Conservation (phyloP, 2,888 invertebrate species). For the Idaea aversata region DNA sequence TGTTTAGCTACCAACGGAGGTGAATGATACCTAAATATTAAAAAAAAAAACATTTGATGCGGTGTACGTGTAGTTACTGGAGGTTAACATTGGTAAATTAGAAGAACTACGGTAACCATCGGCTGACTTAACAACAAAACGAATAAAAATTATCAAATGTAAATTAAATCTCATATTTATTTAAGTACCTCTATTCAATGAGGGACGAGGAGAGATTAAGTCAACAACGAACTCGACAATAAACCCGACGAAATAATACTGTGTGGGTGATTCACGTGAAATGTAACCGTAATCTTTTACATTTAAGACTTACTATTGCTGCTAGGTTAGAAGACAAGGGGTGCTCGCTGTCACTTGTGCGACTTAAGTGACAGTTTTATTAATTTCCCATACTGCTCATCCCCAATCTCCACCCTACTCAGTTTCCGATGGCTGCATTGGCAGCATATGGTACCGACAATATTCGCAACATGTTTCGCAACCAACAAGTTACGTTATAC, state of each 20-base stretch:
- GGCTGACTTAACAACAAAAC: not conserved
- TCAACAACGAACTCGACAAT: slow-evolving; percentile 72
- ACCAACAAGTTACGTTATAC: slow-evolving; percentile 13
- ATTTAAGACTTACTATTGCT: slow-evolving; percentile 51
- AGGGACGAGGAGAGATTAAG: slow-evolving; percentile 66
- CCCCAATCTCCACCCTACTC: slow-evolving; percentile 71
- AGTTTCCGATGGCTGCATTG: slow-evolving; percentile 64
- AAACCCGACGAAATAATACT: slow-evolving; percentile 52
- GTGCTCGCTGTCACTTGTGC: slow-evolving; percentile 67
- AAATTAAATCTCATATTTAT: slow-evolving; percentile 54
- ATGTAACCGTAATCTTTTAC: slow-evolving; percentile 37
- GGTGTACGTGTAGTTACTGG: not conserved
- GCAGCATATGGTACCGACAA: slow-evolving; percentile 65
- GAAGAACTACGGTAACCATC: not conserved
- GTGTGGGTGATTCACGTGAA: slow-evolving; percentile 31
- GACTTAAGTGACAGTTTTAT: slow-evolving; percentile 88
- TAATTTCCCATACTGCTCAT: slow-evolving; percentile 83
- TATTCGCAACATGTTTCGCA: slow-evolving; percentile 41
- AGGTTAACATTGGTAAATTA: not conserved
- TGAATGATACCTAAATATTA: not conserved
- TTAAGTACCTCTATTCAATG: slow-evolving; percentile 59
- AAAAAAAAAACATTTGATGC: not conserved
- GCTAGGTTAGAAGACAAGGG: slow-evolving; percentile 50
- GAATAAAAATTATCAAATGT: slow-evolving; percentile 15
- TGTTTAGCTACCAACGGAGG: no score